Conservation (phyloP, 2,113 vertebrate genomes). For the Sebastes schlegelii region DNA sequence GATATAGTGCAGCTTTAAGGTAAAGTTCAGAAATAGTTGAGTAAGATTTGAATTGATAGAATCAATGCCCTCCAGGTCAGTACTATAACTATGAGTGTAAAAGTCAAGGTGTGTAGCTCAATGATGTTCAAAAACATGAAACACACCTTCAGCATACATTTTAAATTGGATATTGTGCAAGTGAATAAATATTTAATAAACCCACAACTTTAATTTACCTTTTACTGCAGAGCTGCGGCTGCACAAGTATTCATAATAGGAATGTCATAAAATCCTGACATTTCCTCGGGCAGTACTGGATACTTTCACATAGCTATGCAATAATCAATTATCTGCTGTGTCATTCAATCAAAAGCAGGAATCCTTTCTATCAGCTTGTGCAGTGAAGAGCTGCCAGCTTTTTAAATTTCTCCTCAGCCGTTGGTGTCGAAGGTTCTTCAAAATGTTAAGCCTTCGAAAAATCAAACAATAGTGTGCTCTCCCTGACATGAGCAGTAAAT, state of each 20-base stretch:
- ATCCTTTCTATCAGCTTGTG: neutral
- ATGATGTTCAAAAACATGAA: neutral
- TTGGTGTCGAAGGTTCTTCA: constrained; percentile 5
- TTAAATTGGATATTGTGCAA: constrained; percentile 12
- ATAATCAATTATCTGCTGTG: constrained; percentile 39
- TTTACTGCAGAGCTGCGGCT: constrained; percentile 8
- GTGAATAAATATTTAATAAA: constrained; percentile 41
- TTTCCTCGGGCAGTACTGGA: constrained; percentile 16
- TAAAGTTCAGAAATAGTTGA: neutral
- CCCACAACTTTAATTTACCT: neutral
- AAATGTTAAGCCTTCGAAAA: constrained; percentile 8
- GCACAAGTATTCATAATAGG: neutral
- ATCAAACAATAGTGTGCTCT: constrained; percentile 23
- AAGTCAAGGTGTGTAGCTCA: neutral
- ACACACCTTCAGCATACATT: constrained; percentile 16
- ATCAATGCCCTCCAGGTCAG: neutral
- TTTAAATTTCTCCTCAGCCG: neutral
- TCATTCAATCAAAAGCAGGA: constrained; percentile 22
- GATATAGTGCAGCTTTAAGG: neutral
- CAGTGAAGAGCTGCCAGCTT: neutral
- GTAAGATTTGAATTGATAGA: neutral
- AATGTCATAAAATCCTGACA: constrained; percentile 20
- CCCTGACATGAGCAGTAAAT: constrained; percentile 33
- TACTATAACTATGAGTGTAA: neutral
- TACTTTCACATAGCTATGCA: constrained; percentile 8